Conservation (phyloP, 2,797 vertebrate genomes). For the Hipposideros larvatus region DNA sequence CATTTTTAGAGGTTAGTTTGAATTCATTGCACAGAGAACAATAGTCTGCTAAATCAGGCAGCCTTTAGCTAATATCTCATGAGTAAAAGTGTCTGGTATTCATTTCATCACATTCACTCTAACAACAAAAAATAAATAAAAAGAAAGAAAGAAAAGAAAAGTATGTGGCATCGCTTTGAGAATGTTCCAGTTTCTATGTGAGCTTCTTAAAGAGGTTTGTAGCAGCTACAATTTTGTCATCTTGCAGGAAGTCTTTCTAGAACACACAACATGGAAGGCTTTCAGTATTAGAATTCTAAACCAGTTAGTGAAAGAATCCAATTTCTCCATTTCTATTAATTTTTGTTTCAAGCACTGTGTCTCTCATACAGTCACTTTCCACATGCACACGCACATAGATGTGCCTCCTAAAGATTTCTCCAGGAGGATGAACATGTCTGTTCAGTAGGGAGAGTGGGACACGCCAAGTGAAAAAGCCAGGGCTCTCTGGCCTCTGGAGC, state of each 20-base stretch:
- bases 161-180: neutral
- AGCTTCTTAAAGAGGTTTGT: constrained; percentile 45
- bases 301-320: neutral
- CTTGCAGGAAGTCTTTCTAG: constrained; percentile 25
- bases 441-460: neutral
- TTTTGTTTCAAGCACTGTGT: neutral
- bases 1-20: constrained; percentile 24
- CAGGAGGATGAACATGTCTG: neutral
- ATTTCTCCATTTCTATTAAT: constrained; percentile 34
- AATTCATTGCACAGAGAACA: constrained; percentile 36
- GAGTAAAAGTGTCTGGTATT: constrained; percentile 15
- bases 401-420: neutral
- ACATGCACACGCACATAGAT: neutral
- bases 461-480: neutral
- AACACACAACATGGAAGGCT: neutral
- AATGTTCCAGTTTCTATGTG: neutral
- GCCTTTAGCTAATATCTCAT: constrained; percentile 8
- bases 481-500: neutral
- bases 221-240: neutral
- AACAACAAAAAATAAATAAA: constrained; percentile 13
- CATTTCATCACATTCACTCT: constrained; percentile 30
- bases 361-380: neutral
- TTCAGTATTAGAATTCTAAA: constrained; percentile 49
- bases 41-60: neutral
- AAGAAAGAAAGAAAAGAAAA: constrained; percentile 13